Evolutionary conservation across 2,888 invertebrate genomes (phyloP), one percentile per base, ranked within the genome.

Genomic region (Apamea sordens): DNA sequence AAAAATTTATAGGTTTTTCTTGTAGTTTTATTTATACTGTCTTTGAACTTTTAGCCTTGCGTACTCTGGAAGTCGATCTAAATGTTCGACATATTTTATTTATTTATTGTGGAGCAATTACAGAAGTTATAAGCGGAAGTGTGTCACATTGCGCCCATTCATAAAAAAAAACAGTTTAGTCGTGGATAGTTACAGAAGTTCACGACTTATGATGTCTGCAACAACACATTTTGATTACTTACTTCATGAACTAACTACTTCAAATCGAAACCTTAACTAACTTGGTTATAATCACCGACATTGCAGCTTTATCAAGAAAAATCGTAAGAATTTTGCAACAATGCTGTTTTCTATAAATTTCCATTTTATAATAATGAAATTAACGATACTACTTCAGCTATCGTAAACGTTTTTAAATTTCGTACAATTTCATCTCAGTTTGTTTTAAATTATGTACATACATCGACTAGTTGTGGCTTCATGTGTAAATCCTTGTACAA

Each of bases 401-500:
- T 18, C 53, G 7, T 50, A 24, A 50, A 64, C 8, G 8, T 77
- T 76, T 50, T 24, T 18, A 8, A 32, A 50, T 24, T 64, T 76
- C 24, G 10, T 24, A 36, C 18, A 24, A 64, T 56, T 74, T 36
- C 32, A 32, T 80, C 44, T 47, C 32, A 56, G 44, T 44, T 47
- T 36, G 53, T 21, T 64, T 65, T n/a, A 36, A 64, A 64, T 73
- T 10, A 78, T 53, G 21, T 47, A 71, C 24, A 8, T 41, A 15
- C 5, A 15, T 41, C 41, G 15, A 73, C 36, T 61, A 65, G 56
- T 64, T 68, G 73, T 73, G 64, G 67, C 63, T 72, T 63, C 36
- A 59, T 72, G 61, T 50, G 53, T 74, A 67, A 77, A 77, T 70
- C 77, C 50, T 50, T 67, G 41, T 64, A 76, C 81, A 76, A 84